Base-by-base conservation (phyloP, 2,113 vertebrate species). In the Galbula dea region DNA sequence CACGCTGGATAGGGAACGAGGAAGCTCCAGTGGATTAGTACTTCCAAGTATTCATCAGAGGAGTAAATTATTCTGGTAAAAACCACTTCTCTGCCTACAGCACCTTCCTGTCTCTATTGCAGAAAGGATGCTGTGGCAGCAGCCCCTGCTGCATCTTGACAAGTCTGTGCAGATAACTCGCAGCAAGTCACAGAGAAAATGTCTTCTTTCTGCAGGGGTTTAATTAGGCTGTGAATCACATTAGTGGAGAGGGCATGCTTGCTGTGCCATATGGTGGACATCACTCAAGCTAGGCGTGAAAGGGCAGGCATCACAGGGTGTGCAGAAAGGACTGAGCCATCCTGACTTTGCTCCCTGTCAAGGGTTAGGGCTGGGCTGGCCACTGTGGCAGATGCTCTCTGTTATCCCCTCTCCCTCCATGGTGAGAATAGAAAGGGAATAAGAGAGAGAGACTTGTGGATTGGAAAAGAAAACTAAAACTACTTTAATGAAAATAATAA, bases 191-290 rank as follows among this genome's bases (percentile, higher is more conserved):
- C 78, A n/a, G 75, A 61, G 63, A 36, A 87, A 93, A 88, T 14
- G 10, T 49, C 51, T 32, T 58, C 57, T 82, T 93, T 83, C 88
- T 12, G 2, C 72, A 45, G 67, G 89, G 81, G 54, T 61, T 90
- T 94, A 90, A 80, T 94, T 83, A 86, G 83, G 37, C 57, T 66
- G 90, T 52, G 90, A 88, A 79, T 89, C 58, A 41, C 55, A 43
- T 80, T 85, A 94, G 67, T 26, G 16, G 71, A 49, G 89, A 92
- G 80, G 81, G 49, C 52, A 75, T 23, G 22, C 59, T 93, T 68
- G 63, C 43, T 7, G 18, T 86, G 92, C 85, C 86, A 83, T 89
- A 89, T 4, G 30, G 86, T 86, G 90, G 89, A 15, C 71, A 59
- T 91, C 88, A 41, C 75, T 92, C 88, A 83, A 63, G 81, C 83